These are phyloP conservation scores for Atlantisia rogersi DNA, from an alignment of 2,113 vertebrate genomes.

Conservation along the genomic window DNA sequence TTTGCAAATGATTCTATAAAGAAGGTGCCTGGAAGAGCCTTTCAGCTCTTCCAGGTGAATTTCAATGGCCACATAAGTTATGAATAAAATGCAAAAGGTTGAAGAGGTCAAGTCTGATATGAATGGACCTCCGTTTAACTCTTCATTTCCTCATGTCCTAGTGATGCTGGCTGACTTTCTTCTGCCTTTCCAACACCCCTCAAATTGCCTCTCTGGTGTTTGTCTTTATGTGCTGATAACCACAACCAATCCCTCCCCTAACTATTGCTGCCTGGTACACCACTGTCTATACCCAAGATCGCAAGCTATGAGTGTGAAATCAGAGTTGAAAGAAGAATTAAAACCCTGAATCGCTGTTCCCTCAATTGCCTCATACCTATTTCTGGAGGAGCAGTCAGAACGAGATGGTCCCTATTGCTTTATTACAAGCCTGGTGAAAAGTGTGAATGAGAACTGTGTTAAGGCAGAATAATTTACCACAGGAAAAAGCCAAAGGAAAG, in stretches of 20 bases:
- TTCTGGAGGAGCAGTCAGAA: neutral
- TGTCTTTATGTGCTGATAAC: accelerated
- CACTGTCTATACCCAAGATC: neutral
- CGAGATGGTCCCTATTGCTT: neutral
- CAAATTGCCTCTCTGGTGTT: neutral
- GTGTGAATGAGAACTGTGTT: neutral
- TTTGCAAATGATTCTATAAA: conserved; percentile 22
- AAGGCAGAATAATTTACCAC: neutral
- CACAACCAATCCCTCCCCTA: neutral
- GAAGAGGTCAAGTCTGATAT: neutral
- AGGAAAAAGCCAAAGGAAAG: neutral
- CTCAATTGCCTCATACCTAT: neutral
- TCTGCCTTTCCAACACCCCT: neutral
- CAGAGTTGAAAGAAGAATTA: neutral
- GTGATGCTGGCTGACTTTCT: neutral
- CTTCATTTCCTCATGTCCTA: neutral
- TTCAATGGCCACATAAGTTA: neutral
- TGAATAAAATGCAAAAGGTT: neutral
- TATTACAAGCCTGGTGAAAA: neutral
- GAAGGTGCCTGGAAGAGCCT: neutral
- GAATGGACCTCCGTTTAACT: neutral
- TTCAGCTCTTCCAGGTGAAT: neutral
- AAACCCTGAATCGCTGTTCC: neutral
- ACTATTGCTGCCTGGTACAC: neutral
- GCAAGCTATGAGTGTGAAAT: neutral